Evolutionary conservation across 2,888 invertebrate species (phyloP).

Genomic region (Chirona hameri): DNA sequence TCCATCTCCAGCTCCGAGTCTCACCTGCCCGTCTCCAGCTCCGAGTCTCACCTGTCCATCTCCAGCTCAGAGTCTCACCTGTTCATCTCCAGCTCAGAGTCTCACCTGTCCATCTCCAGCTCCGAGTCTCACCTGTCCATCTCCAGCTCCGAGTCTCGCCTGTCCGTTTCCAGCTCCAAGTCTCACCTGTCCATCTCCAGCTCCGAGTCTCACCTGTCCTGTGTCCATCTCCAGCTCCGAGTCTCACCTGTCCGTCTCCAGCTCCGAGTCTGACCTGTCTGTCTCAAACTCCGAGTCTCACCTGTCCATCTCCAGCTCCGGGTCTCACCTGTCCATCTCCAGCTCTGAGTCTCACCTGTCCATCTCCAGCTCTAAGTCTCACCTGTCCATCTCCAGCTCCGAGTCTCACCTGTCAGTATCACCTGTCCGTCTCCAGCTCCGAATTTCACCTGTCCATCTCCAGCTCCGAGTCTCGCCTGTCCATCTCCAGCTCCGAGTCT

Average conservation of each 20-base stretch:
- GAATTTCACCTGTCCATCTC: constrained; percentile 6
- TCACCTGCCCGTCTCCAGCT: background rate
- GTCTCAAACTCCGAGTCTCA: no score
- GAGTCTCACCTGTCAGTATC: no score
- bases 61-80: no score
- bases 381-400: background rate
- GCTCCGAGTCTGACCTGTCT: no score
- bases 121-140: no score
- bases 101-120: no score
- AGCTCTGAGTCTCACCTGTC: background rate
- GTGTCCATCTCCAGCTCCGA: background rate
- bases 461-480: background rate
- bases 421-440: no score
- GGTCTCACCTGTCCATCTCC: no score
- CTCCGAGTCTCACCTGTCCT: background rate
- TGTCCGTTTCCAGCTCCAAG: background rate
- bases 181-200: background rate
- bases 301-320: constrained; percentile 5
- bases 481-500: background rate
- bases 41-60: background rate
- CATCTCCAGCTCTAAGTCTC: background rate
- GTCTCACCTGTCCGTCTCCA: no score
- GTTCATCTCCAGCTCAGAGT: no score
- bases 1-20: background rate
- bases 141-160: no score